Percentiles rank a stretch among this genome's conserved stretches.
These are phyloP conservation scores for Manis crassicaudata DNA, from an alignment of 2,797 vertebrate species.

Conservation along the genomic window DNA sequence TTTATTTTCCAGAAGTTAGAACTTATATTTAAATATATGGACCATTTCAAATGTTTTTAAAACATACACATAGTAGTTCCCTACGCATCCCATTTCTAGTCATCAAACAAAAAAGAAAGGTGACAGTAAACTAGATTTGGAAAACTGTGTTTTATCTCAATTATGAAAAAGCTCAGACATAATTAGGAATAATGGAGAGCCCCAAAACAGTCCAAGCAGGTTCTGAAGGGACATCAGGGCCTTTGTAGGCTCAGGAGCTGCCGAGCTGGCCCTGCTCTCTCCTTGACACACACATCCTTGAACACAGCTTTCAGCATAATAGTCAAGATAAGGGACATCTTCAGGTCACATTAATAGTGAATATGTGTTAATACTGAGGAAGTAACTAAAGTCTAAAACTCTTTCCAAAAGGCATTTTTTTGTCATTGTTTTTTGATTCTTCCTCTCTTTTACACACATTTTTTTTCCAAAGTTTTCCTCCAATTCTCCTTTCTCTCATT, in stretches of 20 bases:
- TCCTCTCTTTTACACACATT: not conserved
- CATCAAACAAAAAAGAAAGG: not conserved
- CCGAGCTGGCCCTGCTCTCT: not conserved
- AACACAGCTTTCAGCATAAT: not conserved
- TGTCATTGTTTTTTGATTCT: not conserved
- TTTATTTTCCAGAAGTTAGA: conserved; percentile 11
- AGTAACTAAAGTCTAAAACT: not conserved
- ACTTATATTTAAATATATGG: not conserved
- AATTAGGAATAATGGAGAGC: not conserved
- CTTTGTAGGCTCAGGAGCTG: not conserved
- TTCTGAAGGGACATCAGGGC: not conserved
- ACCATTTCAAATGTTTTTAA: conserved; percentile 22
- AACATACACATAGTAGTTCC: not conserved
- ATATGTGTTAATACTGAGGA: not conserved
- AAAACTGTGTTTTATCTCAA: not conserved
- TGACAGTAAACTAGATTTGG: not conserved
- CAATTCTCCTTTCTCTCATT: conserved; percentile 14
- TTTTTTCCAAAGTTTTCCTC: conserved; percentile 47
- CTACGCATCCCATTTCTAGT: not conserved
- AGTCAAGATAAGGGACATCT: not conserved
- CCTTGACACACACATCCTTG: not conserved
- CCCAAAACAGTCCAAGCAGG: not conserved
- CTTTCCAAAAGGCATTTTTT: not conserved
- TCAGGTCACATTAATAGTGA: not conserved
- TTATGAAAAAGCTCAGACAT: not conserved